Conservation (phyloP, 1,140 invertebrate genomes). For the Caenorhabditis latens region DNA sequence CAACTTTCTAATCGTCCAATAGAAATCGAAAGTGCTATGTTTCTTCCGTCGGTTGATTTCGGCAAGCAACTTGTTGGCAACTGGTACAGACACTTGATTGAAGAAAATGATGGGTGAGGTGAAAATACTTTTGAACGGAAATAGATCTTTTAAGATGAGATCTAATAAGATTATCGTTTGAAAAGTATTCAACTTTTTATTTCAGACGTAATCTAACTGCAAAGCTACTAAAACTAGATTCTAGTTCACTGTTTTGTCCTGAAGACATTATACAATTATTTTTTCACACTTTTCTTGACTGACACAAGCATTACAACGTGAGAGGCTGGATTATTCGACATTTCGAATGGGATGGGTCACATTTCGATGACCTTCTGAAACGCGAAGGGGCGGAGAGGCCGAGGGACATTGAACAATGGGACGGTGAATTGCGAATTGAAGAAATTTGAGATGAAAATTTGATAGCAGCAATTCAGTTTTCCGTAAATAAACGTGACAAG, state of each 20-base stretch:
- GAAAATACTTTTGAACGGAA: not conserved
- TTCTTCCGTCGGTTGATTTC: not conserved
- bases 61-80: conserved; percentile 8
- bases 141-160: conserved; percentile 1
- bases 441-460: conserved; percentile 41
- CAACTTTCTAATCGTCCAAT: not conserved
- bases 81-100: not conserved
- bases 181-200: not conserved
- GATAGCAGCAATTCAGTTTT: conserved; percentile 17
- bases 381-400: not conserved
- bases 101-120: not conserved
- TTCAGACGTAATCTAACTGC: not conserved
- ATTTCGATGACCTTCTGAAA: conserved; percentile 41
- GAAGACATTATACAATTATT: not conserved
- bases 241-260: not conserved
- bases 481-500: conserved; percentile 23
- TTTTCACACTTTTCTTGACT: not conserved
- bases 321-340: conserved; percentile 29
- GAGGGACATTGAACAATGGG: conserved; percentile 44
- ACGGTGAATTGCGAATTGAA: conserved; percentile 34
- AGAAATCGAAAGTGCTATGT: conserved; percentile 24
- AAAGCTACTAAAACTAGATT: conserved; percentile 1
- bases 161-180: conserved; percentile 18
- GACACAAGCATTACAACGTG: conserved; percentile 32
- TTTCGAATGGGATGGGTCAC: conserved; percentile 43